Evolutionary conservation across 92 coral and sea anemone species (phyloP), one percentile per base, ranked within the genome.

Genomic region (Galaxea fascicularis): DNA sequence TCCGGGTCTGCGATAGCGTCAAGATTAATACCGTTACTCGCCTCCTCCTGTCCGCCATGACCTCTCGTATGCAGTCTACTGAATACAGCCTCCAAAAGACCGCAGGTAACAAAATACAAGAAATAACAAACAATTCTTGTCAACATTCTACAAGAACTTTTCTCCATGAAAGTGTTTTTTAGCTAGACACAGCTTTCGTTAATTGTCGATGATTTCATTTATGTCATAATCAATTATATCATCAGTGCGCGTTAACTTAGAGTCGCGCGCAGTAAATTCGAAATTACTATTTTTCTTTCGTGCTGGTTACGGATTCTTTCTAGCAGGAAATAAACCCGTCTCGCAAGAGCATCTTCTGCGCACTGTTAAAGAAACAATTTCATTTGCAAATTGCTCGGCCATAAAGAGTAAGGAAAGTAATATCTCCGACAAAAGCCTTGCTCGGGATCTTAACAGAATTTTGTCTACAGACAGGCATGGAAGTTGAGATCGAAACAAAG

Each of bases 91-190:
- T 52, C 31, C n/a, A 65, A 13, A 4, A 21, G 27, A 26, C 84
- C 63, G 24, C 84, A 79, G 14, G 65, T 79, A 39, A 66, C 26
- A 31, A 66, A 66, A 58, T 68, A 65, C 60, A 79, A 51, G 22
- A 67, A 52, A 31, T 27, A 30, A 14, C 17, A 67, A 12, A 79
- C 2, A 16, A 66, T 28, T n/a, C 22, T 18, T 66, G 84, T 51
- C 30, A 66, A 13, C 39, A 79, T 79, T 25, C 15, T 79, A 45
- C 13, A 39, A 10, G 21, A 45, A 45, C 29, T 21, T 46, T 8
- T 15, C 58, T 1, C 28, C 52, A 41, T 39, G 14, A 49, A 12
- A 49, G 56, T 49, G 56, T 49, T 49, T n/a, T n/a, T 2, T 2
- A 15, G 56, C 56, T 10, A 15, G 11, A 49, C 6, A 2, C 7